Base-by-base conservation (phyloP, 2,113 vertebrate species). In the Oceanodroma tethys region DNA sequence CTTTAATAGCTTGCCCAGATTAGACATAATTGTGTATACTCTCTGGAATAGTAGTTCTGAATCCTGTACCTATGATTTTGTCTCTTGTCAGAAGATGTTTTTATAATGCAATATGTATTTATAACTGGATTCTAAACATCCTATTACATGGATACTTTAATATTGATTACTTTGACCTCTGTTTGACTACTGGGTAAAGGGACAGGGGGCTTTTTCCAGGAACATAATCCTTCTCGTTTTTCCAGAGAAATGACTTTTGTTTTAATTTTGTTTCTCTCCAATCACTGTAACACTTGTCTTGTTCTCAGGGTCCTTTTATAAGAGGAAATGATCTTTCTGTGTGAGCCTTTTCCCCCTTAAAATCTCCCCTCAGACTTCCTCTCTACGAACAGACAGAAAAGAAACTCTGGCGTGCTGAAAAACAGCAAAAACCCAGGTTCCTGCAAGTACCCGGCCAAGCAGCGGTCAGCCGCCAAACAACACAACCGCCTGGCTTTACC, bases 141-240 rank as follows among this genome's bases (percentile, higher is more conserved):
- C 75, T 86, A 13, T 93, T 94, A 58, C 48, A 68, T 22, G 32
- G 45, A 70, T 56, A 66, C 36, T 72, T 95, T 59, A 68, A 23
- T 74, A 90, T 68, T 59, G 86, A 81, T 82, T 92, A 70, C 52
- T 95, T 90, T 94, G 72, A 95, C 68, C 45, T 82, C 52, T 52
- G 43, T 66, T 83, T 83, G 81, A 78, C 73, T 36, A 13, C n/a
- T 63, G 18, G 17, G 21, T 66, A 79, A 84, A 94, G 65, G 50
- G n/a, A n/a, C 45, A 48, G 23, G 23, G 29, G 23, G 3, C 7
- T 93, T 94, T 93, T 90, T 87, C 56, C 50, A 65, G 53, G 60
- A 88, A 45, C 13, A 56, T 47, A 81, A 62, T 72, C 59, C 22
- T 67, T 67, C 25, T 48, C 11, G 66, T 70, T 95, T 86, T 95